Evolutionary conservation across 1,140 invertebrate species (phyloP), one percentile per base, ranked within the genome.

Genomic region (Ridgeia piscesae): DNA sequence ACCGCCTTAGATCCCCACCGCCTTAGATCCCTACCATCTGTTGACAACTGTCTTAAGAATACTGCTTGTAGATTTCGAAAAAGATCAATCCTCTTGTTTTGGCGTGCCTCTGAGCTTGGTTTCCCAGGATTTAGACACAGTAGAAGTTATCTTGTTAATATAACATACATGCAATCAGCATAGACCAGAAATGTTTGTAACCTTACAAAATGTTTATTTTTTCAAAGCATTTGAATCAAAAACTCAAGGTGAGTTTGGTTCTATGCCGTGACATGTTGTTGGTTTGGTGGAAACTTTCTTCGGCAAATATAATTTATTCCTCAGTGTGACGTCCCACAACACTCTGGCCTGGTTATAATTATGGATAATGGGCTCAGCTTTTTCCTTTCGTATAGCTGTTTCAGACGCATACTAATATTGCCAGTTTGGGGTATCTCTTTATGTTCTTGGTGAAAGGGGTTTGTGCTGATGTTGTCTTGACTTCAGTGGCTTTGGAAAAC

Each of bases 401-500:
- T 77, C 58, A 77, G 27, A 77, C 27, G 58, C 58, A 17, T 77
- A 77, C 58, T 77, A 31, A 77, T 77, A 21, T 77, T 9, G 58
- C 58, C 27, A 77, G 27, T 77, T 21, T 77, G 27, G 14, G 0
- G 58, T 31, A 50, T 21, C 58, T 77, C 58, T 77, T 77, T 77
- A 77, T 77, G 58, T 77, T 77, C 58, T 77, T 77, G 58, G 58
- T 77, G 58, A 77, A 77, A 77, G 58, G 6, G 58, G 27, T 27
- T 77, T 77, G 17, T 77, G 27, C 27, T 21, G 58, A 27, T 77
- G 6, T 77, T 77, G 27, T 77, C 58, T n/a, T n/a, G n/a, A n/a
- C n/a, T 77, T 77, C 27, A 77, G 58, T 77, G 58, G 58, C 42
- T 91, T 93, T 92, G 88, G 35, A 35, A 89, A 33, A 35, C 42